phyloP scores from a whole-genome alignment of 2,888 invertebrate species.

The Scaptomyza flava region DNA sequence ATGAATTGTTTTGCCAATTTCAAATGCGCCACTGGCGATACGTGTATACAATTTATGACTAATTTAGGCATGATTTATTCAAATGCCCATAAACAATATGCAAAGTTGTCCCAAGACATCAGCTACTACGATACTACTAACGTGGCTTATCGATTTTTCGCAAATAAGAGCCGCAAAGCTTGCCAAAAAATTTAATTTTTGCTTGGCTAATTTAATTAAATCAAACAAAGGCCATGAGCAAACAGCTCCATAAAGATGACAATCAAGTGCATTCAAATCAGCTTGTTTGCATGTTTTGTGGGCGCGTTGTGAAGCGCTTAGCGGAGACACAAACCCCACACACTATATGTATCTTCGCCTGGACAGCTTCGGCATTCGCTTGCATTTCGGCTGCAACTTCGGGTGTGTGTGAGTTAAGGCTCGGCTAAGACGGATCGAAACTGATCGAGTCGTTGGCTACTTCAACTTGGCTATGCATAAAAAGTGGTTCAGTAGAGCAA shows the following conservation, averaged over 20 bases:
- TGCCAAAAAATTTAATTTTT: background rate
- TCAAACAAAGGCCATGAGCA: conserved; percentile 54
- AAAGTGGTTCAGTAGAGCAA: conserved; percentile 82
- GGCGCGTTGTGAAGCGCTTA: conserved; percentile 35
- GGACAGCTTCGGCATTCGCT: conserved; percentile 39
- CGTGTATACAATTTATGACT: conserved; percentile 64
- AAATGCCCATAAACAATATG: conserved; percentile 62
- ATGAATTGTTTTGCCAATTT: conserved; percentile 63
- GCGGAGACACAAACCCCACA: conserved; percentile 44
- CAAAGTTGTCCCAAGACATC: conserved; percentile 4
- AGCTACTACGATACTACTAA: conserved; percentile 8
- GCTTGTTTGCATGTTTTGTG: conserved; percentile 15
- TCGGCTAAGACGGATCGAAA: conserved; percentile 32
- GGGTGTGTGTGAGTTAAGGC: conserved; percentile 8
- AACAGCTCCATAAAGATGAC: conserved; percentile 41
- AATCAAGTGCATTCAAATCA: conserved; percentile 46
- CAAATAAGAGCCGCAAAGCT: conserved; percentile 24
- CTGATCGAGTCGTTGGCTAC: conserved; percentile 53
- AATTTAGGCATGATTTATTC: conserved; percentile 76
- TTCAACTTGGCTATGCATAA: conserved; percentile 80
- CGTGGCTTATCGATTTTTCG: conserved; percentile 30
- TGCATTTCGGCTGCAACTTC: conserved; percentile 30
- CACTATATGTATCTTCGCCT: conserved; percentile 19
- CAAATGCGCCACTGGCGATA: conserved; percentile 61
- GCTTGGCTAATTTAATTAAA: conserved; percentile 55